These are phyloP conservation scores for Solen grandis DNA, from an alignment of 1,140 invertebrate genomes.

Conservation along the genomic window DNA sequence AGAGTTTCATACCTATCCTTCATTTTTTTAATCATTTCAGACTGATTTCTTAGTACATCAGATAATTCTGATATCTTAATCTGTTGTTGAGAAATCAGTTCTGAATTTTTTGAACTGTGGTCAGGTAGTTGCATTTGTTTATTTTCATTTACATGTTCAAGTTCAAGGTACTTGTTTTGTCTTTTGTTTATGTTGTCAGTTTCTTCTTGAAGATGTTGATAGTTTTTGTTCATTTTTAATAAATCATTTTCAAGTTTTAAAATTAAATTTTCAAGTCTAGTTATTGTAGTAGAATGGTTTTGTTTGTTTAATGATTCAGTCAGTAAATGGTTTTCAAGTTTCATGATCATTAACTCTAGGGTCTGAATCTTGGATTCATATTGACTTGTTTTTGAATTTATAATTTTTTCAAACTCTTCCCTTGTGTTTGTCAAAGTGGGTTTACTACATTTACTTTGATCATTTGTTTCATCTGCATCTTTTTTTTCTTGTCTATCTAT, in stretches of 20 bases:
- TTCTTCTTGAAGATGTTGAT: slow-evolving; percentile 60
- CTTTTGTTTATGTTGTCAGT: slow-evolving; percentile 64
- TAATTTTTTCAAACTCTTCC: slow-evolving; percentile 51
- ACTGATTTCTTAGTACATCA: slow-evolving; percentile 67
- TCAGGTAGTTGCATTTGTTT: slow-evolving; percentile 20
- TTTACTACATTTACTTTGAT: background rate
- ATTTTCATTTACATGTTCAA: slow-evolving; percentile 57
- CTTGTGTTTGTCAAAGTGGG: background rate
- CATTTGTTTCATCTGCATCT: background rate
- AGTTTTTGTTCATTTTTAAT: slow-evolving; percentile 73
- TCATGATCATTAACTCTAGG: slow-evolving; percentile 71
- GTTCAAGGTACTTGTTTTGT: slow-evolving; percentile 67
- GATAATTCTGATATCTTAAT: slow-evolving; percentile 64
- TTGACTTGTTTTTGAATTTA: slow-evolving; percentile 62
- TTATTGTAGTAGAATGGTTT: slow-evolving; percentile 69
- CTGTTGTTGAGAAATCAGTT: slow-evolving; percentile 68
- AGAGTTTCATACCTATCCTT: slow-evolving; percentile 63
- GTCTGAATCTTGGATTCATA: slow-evolving; percentile 68
- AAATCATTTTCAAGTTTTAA: slow-evolving; percentile 76
- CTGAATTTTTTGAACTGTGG: slow-evolving; percentile 42
- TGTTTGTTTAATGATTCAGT: slow-evolving; percentile 68
- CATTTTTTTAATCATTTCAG: slow-evolving; percentile 59
- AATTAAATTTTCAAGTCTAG: slow-evolving; percentile 74
- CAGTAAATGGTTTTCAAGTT: slow-evolving; percentile 74
- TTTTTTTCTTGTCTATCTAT: slow-evolving; percentile 11